Conservation (phyloP, 2,888 invertebrate species). For the Platypus cylindrus region DNA sequence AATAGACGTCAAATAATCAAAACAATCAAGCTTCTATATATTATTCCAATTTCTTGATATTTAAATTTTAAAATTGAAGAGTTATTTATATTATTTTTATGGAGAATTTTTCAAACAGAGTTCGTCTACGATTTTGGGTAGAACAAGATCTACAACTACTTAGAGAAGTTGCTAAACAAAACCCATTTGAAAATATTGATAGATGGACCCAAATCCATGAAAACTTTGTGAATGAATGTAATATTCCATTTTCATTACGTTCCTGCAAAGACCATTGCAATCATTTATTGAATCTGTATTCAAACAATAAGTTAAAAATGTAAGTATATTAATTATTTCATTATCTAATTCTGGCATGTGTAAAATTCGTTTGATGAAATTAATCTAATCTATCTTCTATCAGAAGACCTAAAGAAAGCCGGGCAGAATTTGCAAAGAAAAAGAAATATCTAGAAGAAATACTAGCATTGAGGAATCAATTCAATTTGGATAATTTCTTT, state of each 20-base stretch:
- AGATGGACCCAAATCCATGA: conserved; percentile 14
- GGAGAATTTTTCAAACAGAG: too few species aligned
- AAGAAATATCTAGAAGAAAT: conserved; percentile 9
- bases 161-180: conserved; percentile 10
- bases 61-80: too few species aligned
- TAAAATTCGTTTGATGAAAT: not conserved
- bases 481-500: conserved; percentile 1
- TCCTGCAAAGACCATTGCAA: conserved; percentile 15
- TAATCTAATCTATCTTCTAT: conserved; percentile 1
- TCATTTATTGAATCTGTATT: conserved; percentile 10
- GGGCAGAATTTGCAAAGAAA: conserved; percentile 9
- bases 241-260: conserved; percentile 11
- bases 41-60: too few species aligned
- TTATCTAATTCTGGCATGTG: not conserved
- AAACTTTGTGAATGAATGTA: conserved; percentile 12
- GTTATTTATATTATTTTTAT: too few species aligned
- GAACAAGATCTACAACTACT: conserved; percentile 13
- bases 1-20: too few species aligned
- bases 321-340: conserved; percentile 3
- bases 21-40: too few species aligned
- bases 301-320: conserved; percentile 10
- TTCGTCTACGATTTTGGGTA: conserved; percentile 11
- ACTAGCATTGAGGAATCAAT: conserved; percentile 7
- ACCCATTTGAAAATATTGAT: conserved; percentile 12
- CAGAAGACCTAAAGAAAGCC: conserved; percentile 11